Percentiles rank a stretch among this genome's conserved stretches.
These are phyloP conservation scores for Lagopus leucura DNA, from an alignment of 2,113 vertebrate genomes.

Conservation along the genomic window DNA sequence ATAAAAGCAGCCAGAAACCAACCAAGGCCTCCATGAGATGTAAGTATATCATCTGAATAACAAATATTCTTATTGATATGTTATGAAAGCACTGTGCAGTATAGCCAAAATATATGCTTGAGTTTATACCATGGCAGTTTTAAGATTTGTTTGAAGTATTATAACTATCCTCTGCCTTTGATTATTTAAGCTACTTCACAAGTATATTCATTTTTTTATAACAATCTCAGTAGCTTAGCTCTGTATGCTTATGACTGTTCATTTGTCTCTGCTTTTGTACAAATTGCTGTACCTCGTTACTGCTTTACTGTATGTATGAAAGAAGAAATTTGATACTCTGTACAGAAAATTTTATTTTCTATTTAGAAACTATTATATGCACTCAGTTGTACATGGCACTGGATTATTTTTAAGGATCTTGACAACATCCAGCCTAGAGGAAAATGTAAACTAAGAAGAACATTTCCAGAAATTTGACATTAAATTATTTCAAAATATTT, in stretches of 20 bases:
- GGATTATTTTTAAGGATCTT: not conserved
- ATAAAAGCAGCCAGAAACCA: not conserved
- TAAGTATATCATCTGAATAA: not conserved
- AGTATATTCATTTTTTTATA: not conserved
- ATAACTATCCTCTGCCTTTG: not conserved
- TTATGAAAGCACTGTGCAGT: not conserved
- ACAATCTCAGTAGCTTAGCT: not conserved
- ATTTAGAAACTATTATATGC: not conserved
- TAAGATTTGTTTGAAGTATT: not conserved
- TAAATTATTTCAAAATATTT: not conserved
- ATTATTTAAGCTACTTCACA: not conserved
- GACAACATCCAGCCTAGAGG: not conserved
- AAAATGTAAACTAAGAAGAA: not conserved
- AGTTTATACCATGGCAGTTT: not conserved
- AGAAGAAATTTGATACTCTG: not conserved
- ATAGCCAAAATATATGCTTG: not conserved
- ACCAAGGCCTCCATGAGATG: not conserved
- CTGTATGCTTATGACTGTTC: not conserved
- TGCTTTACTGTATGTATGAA: not conserved
- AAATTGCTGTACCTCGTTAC: not conserved
- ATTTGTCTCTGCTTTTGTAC: not conserved
- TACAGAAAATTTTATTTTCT: not conserved
- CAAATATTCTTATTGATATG: not conserved
- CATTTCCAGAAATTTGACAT: accelerated
- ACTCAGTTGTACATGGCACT: accelerated